Conservation (phyloP, 2,888 invertebrate genomes). For the Nemoura dubitans region DNA sequence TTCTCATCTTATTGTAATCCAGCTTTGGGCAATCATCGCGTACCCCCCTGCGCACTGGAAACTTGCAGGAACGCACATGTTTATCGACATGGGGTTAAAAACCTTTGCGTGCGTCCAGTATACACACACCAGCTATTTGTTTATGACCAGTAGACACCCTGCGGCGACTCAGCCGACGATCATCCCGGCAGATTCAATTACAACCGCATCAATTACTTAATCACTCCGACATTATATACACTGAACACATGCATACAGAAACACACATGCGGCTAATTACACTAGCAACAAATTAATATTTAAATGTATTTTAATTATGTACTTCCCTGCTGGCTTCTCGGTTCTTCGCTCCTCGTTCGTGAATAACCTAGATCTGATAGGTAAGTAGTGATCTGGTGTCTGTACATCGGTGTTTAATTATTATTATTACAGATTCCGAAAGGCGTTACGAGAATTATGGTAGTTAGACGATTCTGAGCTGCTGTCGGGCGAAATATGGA, state of each 20-base stretch:
- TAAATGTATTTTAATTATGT: conserved; percentile 24
- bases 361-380: background rate
- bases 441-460: background rate
- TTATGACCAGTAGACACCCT: background rate
- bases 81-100: too few relatives aligned
- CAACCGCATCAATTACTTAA: conserved; percentile 26
- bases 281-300: conserved; percentile 20
- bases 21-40: too few relatives aligned
- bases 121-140: background rate
- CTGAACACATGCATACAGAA: background rate
- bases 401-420: background rate
- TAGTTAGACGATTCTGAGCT: background rate
- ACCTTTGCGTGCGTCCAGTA: background rate
- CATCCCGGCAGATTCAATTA: conserved; percentile 20
- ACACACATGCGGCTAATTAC: conserved; percentile 19
- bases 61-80: background rate
- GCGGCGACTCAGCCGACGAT: background rate
- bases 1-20: too few relatives aligned
- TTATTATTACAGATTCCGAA: background rate
- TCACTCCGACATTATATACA: background rate
- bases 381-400: background rate
- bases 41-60: too few relatives aligned
- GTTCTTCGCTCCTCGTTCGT: background rate
- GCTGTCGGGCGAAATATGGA: background rate
- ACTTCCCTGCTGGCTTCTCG: background rate